Evolutionary conservation across 1,140 invertebrate species (phyloP), one percentile per base, ranked within the genome.

Genomic region (Drosophila eugracilis): DNA sequence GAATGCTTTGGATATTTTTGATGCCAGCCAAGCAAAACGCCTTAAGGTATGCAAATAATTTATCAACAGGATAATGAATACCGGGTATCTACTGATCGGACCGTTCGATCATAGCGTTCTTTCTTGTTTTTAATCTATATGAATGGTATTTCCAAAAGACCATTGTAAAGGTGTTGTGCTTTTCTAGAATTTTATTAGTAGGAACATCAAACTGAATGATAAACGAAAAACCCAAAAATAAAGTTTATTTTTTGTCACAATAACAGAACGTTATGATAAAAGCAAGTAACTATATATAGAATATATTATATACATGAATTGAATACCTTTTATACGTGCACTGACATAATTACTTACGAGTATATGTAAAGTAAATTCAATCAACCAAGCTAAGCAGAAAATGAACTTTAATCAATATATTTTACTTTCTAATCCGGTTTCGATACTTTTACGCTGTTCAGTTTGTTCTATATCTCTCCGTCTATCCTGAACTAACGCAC

Each of bases 141-240:
- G 63, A 89, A 90, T 90, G 89, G 89, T 90, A 78, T 90, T 90
- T 90, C 72, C 83, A 90, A 90, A 90, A 90, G 78, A 90, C 89
- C 89, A 90, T 90, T 89, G 84, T 90, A 90, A 90, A 90, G 84
- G 89, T 90, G 89, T 90, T 90, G 89, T 90, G 89, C 89, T 90
- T 90, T 90, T 90, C 84, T 90, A 90, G 89, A 90, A 86, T 90
- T 90, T 90, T 89, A 90, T 88, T 86, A 86, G 81, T 86, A 86
- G 83, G 78, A 57, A 65, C 48, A 75, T 77, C 49, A 77, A 77
- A 70, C 50, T 49, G 57, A 77, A 76, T 45, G 19, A 53, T 52
- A 52, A 66, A 65, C 44, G 47, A 60, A 75, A 83, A 72, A 15
- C 47, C 15, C n/a, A n/a, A n/a, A 73, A 53, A 52, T 36, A 58